Evolutionary conservation across 2,888 invertebrate species (phyloP), one percentile per base, ranked within the genome.

Genomic region (Sminthurinus aureus): DNA sequence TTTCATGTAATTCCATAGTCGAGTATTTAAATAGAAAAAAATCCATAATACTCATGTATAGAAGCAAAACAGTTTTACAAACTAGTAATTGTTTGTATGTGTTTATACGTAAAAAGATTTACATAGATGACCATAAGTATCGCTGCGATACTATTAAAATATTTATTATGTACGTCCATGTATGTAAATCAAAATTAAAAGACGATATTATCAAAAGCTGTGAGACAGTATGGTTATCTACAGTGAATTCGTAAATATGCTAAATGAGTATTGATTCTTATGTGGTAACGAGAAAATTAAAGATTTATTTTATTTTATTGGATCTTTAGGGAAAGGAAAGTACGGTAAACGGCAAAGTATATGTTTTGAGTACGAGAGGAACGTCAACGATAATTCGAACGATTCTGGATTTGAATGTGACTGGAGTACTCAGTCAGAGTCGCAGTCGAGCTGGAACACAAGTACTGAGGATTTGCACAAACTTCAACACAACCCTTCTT

Each of bases 321-420:
- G 51, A 12, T 38, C 13, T 58, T 84, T 71, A 88, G 88, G 88
- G n/a, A 88, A 88, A 86, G 88, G 88, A 73, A 85, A 87, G 22
- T 88, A 86, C 83, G 88, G 88, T 58, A 88, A 87, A 81, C 75
- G 88, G 84, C 86, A 86, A 15, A 82, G 86, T 8, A 82, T 84
- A 52, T 84, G 81, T 22, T 58, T 85, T 38, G 87, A 87, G 13
- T 81, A 84, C 79, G 83, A 81, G 50, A 66, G 80, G 50, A 66
- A 83, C 52, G 13, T 93, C 85, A 95, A 95, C 90, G 96, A 96
- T 90, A 96, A 95, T 91, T 96, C 96, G 86, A 96, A 96, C 91
- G 96, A 96, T 91, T 96, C 96, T 88, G 96, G 96, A 52, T 93
- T 96, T 88, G 96, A 96, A 84, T 95, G 95, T 87, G 96, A 96